Base-by-base conservation (phyloP, 2,888 invertebrate species). In the Dusona sp. region DNA sequence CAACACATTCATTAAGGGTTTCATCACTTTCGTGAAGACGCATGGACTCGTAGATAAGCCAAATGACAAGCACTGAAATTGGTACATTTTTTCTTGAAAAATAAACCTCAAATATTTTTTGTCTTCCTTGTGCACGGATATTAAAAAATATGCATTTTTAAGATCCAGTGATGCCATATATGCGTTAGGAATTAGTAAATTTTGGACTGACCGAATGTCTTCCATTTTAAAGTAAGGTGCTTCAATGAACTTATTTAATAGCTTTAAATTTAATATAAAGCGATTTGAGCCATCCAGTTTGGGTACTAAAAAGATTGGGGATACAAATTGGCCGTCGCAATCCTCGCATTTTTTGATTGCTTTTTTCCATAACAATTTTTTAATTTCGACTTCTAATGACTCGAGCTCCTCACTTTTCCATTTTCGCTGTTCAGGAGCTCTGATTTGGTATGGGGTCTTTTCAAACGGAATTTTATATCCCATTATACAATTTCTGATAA, bases 401-500 rank as follows among this genome's bases (percentile, higher is more conserved):
- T 36, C 13, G 16, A 36, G 25, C 64, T 85, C 79, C 57, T 38
- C 57, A 19, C 3, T 8, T 48, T 57, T 61, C 72, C 73, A 78
- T 54, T 81, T 77, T 67, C 48, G 68, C 42, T 73, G 82, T 57
- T 85, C 79, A 68, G 82, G 74, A 61, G 6, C n/a, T 8, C 48
- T 2, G 16, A 48, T 19, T 38, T 77, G 77, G 6, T 6, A 9
- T 9, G 48, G 19, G 19, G 19, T 48, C n/a, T 48, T 0, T 19
- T 48, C 48, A 48, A 48, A 48, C 48, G 3, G 83, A 38, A 81
- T 84, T 67, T 61, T 73, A 19, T 81, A 86, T 48, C 79, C 84
- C n/a, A 61, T 19, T 38, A 84, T 36, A n/a, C 9, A 79, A 61
- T 42, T 57, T 22, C 25, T 33, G 9, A 79, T 64, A 67, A 70